Evolutionary conservation across 2,888 invertebrate species (phyloP), one percentile per base, ranked within the genome.

Genomic region (Pecten maximus): DNA sequence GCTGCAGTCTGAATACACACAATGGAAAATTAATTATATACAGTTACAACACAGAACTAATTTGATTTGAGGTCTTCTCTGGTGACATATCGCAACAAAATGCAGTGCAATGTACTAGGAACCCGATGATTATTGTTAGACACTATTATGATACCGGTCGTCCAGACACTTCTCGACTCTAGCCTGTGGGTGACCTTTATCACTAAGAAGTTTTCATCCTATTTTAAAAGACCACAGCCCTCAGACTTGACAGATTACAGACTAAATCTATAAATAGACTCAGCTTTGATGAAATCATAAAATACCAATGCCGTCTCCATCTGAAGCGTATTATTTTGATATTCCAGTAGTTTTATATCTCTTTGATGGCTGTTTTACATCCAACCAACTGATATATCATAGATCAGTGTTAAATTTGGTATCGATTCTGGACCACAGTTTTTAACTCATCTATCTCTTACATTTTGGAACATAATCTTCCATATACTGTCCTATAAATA

Each of bases 181-280:
- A 23, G 23, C 60, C 16, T 2, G 12, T 44, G 44, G 19, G n/a
- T 23, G n/a, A 16, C 60, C 60, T 60, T 60, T 60, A 60, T 60
- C 23, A 60, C 23, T 0, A 54, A 19, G 19, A 54, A 10, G 50
- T 19, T 10, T 10, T 28, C 74, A 74, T 35, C 35, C 28, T 28
- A 10, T 74, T 74, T 28, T 35, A 35, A 28, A 28, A 1, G 0
- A n/a, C 10, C 50, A 35, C 35, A 74, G 74, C 35, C 10, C 1
- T 28, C 74, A 74, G 74, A 74, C 28, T 28, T 74, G 74, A 74
- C 74, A 74, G 35, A 74, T 74, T 74, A 74, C 28, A 74, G 35
- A 74, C 74, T 35, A 35, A 74, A 74, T 74, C 74, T 35, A 74
- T 74, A 74, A 74, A 74, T 74, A 74, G 74, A 28, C 28, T 74